Percentiles rank a stretch among this genome's conserved stretches.
Evolutionary conservation across 2,797 vertebrate genomes (phyloP).

Genomic region (Squalus acanthias): DNA sequence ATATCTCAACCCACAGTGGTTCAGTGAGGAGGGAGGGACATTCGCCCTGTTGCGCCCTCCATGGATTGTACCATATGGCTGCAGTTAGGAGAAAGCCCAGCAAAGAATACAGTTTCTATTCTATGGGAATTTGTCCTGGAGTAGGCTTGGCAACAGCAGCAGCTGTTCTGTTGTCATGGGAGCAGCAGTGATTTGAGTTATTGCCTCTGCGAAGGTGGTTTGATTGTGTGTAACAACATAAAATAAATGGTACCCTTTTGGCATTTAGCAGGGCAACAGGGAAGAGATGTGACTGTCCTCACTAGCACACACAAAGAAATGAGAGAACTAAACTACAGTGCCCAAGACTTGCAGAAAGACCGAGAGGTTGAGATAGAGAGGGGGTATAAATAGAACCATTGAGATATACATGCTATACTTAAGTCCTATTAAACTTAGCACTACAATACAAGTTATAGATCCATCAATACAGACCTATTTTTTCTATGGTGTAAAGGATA

Average conservation of each 20-base stretch:
- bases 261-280: background rate
- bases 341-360: background rate
- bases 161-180: slow-evolving; percentile 12
- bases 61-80: background rate
- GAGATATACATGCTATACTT: background rate
- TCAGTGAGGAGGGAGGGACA: background rate
- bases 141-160: background rate
- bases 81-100: background rate
- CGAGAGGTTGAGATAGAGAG: background rate
- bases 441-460: background rate
- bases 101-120: background rate
- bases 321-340: background rate
- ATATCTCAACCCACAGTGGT: no score
- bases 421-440: background rate
- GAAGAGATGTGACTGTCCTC: background rate
- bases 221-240: background rate
- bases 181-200: background rate
- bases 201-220: background rate
- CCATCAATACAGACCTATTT: background rate
- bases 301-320: background rate
- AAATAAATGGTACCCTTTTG: background rate
- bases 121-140: background rate
- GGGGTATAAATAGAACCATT: background rate
- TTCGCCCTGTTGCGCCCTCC: background rate
- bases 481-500: background rate